These are phyloP conservation scores for Zapornia atra DNA, from an alignment of 2,113 vertebrate genomes.

Conservation along the genomic window DNA sequence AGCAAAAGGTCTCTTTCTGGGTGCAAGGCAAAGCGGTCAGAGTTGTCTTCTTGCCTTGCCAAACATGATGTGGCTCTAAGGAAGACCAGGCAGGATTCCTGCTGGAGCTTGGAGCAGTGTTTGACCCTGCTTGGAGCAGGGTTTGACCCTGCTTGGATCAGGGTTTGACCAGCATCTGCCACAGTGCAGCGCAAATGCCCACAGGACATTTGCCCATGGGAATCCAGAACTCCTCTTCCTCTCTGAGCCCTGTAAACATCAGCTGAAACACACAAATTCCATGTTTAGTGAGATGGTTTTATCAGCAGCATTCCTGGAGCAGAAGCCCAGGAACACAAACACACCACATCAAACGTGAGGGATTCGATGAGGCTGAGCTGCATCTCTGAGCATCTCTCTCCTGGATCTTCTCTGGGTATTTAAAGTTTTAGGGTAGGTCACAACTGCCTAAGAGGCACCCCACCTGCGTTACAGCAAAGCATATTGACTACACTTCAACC, in stretches of 20 bases:
- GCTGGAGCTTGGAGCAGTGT: not conserved
- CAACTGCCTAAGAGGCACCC: not conserved
- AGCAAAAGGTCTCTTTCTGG: not conserved
- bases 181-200: not conserved
- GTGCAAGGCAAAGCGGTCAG: not conserved
- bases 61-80: not conserved
- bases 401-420: conserved; percentile 56
- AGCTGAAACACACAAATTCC: conserved; percentile 22
- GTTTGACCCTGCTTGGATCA: not conserved
- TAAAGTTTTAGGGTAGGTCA: conserved; percentile 55
- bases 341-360: conserved; percentile 55
- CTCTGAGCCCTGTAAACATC: conserved; percentile 38
- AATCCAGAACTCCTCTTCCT: not conserved
- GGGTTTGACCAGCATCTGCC: not conserved
- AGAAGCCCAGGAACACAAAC: conserved; percentile 56
- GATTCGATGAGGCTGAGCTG: conserved; percentile 58
- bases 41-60: not conserved
- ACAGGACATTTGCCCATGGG: not conserved
- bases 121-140: not conserved
- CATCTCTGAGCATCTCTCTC: conserved; percentile 13
- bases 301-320: conserved; percentile 64
- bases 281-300: conserved; percentile 36
- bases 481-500: not conserved
- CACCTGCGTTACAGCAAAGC: not conserved
- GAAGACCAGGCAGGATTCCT: not conserved